Percentiles rank a stretch among this genome's conserved stretches.
phyloP scores from a whole-genome alignment of 1,140 invertebrate species.

The Eriosoma lanigerum region DNA sequence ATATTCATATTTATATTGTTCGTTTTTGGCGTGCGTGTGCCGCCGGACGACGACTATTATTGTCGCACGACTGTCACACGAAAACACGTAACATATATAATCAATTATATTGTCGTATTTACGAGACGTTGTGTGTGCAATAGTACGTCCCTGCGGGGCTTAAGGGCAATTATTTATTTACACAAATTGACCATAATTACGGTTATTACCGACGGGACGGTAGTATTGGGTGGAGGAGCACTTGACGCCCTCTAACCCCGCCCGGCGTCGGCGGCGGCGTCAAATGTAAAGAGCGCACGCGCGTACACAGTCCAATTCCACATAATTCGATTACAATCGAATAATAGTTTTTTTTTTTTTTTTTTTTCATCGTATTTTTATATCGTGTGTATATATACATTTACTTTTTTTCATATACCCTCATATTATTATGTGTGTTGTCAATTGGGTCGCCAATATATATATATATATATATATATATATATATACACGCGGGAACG shows the following conservation, averaged over 20 bases:
- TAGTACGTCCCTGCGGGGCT: constrained; percentile 23
- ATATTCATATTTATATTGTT: no score
- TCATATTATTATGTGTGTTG: no score
- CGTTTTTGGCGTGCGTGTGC: neutral
- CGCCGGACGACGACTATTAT: neutral
- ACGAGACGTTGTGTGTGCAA: neutral
- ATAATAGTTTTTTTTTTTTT: constrained; percentile 11
- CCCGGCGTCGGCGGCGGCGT: constrained; percentile 15
- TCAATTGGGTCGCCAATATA: no score
- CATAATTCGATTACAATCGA: constrained; percentile 22
- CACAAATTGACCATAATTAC: constrained; percentile 44
- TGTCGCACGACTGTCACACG: neutral
- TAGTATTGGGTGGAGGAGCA: neutral
- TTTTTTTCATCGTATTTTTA: no score
- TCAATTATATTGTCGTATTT: constrained; percentile 10
- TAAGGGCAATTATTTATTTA: constrained; percentile 40
- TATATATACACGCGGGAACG: no score
- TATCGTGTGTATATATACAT: no score
- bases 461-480: no score
- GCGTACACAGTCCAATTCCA: neutral
- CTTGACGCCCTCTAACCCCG: constrained; percentile 44
- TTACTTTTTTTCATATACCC: neutral
- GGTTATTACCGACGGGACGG: constrained; percentile 30
- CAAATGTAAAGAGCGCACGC: constrained; percentile 14
- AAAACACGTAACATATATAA: neutral